Conservation (phyloP, 1,140 invertebrate species). For the Forficula auricularia region DNA sequence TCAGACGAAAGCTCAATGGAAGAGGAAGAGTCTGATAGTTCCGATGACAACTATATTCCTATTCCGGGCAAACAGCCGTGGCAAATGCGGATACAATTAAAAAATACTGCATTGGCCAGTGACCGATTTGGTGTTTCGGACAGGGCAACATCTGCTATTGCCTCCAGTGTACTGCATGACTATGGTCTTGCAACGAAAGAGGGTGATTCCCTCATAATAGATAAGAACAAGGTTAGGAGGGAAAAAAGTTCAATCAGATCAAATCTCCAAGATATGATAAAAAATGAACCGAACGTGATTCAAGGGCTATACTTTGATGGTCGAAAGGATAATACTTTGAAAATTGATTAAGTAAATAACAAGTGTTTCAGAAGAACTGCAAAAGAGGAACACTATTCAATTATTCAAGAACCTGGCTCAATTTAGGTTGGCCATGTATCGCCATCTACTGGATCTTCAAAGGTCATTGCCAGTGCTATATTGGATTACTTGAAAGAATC, state of each 20-base stretch:
- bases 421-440: conserved; percentile 16
- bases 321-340: conserved; percentile 18
- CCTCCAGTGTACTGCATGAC: conserved; percentile 17
- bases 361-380: conserved; percentile 12
- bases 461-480: conserved; percentile 12
- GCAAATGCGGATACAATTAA: conserved; percentile 12
- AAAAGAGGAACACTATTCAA: conserved; percentile 16
- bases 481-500: conserved; percentile 11
- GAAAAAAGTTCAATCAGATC: conserved; percentile 12
- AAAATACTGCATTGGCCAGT: conserved; percentile 10
- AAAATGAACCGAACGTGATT: not conserved
- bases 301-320: conserved; percentile 18
- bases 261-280: conserved; percentile 2
- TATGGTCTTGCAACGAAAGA: conserved; percentile 9
- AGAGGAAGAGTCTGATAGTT: too few relatives aligned
- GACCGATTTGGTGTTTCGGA: conserved; percentile 20
- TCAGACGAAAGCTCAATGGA: too few relatives aligned
- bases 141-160: conserved; percentile 18
- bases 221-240: conserved; percentile 18
- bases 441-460: conserved; percentile 13
- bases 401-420: conserved; percentile 17
- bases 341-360: conserved; percentile 14
- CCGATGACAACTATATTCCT: too few relatives aligned
- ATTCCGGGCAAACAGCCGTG: too few relatives aligned
- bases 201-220: conserved; percentile 13